Evolutionary conservation across 2,888 invertebrate species (phyloP), one percentile per base, ranked within the genome.

Genomic region (Dimorphilus gyrociliatus): DNA sequence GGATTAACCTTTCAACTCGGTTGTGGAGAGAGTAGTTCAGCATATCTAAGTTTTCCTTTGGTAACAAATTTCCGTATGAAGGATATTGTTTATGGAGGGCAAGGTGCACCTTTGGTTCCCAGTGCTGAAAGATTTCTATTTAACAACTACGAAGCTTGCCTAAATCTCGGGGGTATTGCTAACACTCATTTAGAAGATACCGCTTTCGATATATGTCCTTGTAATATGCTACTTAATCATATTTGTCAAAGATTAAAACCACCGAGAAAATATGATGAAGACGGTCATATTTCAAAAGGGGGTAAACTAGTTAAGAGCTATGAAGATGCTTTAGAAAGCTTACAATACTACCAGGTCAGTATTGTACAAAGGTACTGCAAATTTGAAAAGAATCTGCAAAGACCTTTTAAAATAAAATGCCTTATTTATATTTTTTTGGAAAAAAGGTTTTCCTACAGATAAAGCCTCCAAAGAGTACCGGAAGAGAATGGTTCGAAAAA

Each of bases 101-200:
- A 57, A 36, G 56, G 55, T 18, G 51, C 55, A 7, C 56, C 56
- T 12, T 40, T 57, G 6, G 54, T 51, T 4, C 48, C 54, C 1
- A 43, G 44, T 10, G 55, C 51, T 2, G 55, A 56, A 30, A 44
- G 42, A 8, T 50, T 44, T 29, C 40, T 55, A 15, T 56, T 51
- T 33, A 32, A 39, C 13, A 34, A 46, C 17, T 43, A 46, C 26
- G 50, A 51, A 23, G 35, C 54, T 12, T 54, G 53, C 32, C 33
- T 57, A 2, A 57, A 54, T 36, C 41, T 57, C 2, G 55, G 57
- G 2, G 57, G 57, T 4, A 53, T 57, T 26, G 50, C 51, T 14
- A 53, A 51, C 30, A 43, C 55, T 8, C 48, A 51, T 3, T 32
- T 47, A 4, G 37, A 34, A 19, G 48, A 43, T 1, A 29, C 38